A percentile compares a stretch with the other conserved stretches of the same genome.
Evolutionary conservation across 2,797 vertebrate species (phyloP).

Genomic region (Odontamblyopus lacepedii): DNA sequence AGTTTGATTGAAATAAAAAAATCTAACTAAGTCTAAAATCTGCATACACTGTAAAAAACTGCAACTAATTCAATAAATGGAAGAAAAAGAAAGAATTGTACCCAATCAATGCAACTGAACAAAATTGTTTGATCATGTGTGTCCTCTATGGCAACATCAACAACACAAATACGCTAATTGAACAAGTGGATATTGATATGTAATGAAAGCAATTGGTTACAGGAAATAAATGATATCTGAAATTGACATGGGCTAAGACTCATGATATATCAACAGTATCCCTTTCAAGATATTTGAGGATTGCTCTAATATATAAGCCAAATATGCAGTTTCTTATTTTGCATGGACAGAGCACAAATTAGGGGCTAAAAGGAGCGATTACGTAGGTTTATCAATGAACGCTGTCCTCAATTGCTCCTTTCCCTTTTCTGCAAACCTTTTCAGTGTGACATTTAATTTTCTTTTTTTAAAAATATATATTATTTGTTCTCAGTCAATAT

Average conservation of each 20-base stretch:
- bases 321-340: conserved; percentile 74
- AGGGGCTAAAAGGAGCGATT: conserved; percentile 77
- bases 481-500: conserved; percentile 89
- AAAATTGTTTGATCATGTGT: conserved; percentile 83
- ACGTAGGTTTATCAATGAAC: conserved; percentile 79
- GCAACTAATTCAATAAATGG: conserved; percentile 87
- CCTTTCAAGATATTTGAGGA: conserved; percentile 78
- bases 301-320: conserved; percentile 74
- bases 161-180: conserved; percentile 86
- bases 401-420: conserved; percentile 79
- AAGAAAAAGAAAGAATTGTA: conserved; percentile 80
- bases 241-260: conserved; percentile 85
- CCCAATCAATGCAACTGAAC: conserved; percentile 83
- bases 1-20: conserved; percentile 88
- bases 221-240: conserved; percentile 80
- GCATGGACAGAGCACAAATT: conserved; percentile 78
- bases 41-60: conserved; percentile 86
- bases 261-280: conserved; percentile 84
- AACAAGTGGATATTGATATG: conserved; percentile 85
- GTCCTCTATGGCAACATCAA: conserved; percentile 87
- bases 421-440: conserved; percentile 81
- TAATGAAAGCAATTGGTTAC: conserved; percentile 84
- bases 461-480: conserved; percentile 89
- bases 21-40: conserved; percentile 90
- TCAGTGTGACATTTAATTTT: conserved; percentile 85